Conservation (phyloP, 2,113 vertebrate genomes). For the Capreolus pygargus region DNA sequence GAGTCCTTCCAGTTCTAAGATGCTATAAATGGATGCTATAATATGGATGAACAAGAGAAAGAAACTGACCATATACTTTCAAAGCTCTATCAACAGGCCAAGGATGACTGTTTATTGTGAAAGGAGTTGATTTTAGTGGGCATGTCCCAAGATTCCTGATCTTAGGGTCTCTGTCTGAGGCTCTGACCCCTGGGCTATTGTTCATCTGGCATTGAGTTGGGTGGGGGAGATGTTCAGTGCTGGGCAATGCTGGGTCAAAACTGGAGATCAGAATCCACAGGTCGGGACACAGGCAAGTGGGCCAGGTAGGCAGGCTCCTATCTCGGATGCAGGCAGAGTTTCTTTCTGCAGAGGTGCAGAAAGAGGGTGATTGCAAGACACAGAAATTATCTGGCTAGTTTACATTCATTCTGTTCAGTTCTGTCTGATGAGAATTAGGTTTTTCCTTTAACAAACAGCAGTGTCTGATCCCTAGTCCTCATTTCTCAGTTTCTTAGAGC, state of each 20-base stretch:
- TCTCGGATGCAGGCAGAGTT: background rate
- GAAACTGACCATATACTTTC: background rate
- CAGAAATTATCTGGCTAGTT: background rate
- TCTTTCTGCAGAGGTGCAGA: background rate
- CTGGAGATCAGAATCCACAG: background rate
- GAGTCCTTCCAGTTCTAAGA: background rate
- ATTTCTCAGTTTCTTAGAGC: background rate
- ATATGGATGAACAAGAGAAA: background rate
- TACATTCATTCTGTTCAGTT: background rate
- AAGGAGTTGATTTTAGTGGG: background rate
- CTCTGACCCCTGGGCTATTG: background rate
- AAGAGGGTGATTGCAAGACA: background rate
- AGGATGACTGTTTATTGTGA: background rate
- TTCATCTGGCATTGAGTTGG: background rate
- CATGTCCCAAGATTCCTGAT: background rate
- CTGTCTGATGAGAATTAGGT: background rate
- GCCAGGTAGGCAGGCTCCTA: background rate
- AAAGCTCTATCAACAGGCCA: background rate
- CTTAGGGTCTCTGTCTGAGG: background rate
- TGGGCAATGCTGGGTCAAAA: background rate
- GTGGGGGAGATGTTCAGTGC: background rate
- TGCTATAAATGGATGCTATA: background rate
- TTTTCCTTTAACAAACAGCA: background rate
- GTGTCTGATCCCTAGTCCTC: background rate
- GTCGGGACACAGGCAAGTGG: background rate